These are phyloP conservation scores for Syngnathus acus DNA, from an alignment of 2,797 vertebrate species.

Conservation along the genomic window DNA sequence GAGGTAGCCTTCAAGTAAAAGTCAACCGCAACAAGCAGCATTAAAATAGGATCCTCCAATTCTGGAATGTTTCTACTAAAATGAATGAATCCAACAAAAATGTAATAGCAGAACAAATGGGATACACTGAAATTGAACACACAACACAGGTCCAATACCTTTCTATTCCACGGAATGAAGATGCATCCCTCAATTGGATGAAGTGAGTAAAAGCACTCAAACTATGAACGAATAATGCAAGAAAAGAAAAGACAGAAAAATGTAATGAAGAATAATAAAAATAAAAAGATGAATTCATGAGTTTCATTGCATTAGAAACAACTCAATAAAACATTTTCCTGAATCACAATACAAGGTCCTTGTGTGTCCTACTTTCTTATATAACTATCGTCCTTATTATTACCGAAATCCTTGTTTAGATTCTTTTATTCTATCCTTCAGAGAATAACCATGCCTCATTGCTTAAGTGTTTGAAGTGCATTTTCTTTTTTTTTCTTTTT, in stretches of 20 bases:
- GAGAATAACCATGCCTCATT: not conserved
- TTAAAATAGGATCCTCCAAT: not conserved
- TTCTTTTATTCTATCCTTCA: not conserved
- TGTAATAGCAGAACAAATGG: not conserved
- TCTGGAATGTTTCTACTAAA: not conserved
- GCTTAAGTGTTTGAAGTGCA: not conserved
- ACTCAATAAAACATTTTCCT: not conserved
- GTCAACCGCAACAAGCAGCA: not conserved
- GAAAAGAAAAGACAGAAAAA: conserved; percentile 48
- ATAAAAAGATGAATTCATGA: conserved; percentile 13
- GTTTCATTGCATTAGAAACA: not conserved
- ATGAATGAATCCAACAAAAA: not conserved
- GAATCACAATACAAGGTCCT: not conserved
- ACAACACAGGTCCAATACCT: conserved; percentile 75
- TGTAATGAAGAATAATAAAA: conserved; percentile 15
- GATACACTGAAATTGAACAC: conserved; percentile 13
- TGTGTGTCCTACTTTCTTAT: not conserved
- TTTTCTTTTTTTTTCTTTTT: too few relatives aligned
- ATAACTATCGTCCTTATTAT: not conserved
- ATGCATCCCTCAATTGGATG: conserved; percentile 93
- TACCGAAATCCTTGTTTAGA: not conserved
- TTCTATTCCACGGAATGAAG: conserved; percentile 97
- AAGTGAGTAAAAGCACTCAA: conserved; percentile 88
- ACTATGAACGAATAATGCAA: conserved; percentile 80
- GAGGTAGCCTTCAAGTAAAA: conserved; percentile 76